phyloP scores from a whole-genome alignment of 2,888 invertebrate species.

The Halictus ligatus region DNA sequence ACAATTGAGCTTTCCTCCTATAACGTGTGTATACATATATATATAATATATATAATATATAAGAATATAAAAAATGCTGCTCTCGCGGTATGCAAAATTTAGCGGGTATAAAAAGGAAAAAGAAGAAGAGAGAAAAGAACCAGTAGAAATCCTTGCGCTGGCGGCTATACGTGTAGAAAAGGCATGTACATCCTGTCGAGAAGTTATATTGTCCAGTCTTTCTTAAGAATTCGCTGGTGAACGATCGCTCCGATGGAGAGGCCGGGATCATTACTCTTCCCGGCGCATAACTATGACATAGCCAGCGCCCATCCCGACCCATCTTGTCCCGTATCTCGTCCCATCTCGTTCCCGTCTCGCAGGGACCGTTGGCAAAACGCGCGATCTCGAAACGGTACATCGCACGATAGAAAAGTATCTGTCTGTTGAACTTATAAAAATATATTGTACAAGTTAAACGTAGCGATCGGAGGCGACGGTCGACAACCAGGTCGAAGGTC shows the following conservation, averaged over 20 bases:
- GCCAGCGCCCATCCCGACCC: not conserved
- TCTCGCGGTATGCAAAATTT: conserved; percentile 46
- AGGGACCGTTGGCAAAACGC: conserved; percentile 9
- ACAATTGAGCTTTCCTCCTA: conserved; percentile 63
- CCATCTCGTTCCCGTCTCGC: not conserved
- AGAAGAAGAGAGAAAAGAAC: conserved; percentile 21
- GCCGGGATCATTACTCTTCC: conserved; percentile 8
- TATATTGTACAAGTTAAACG: conserved; percentile 69
- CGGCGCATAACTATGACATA: not conserved
- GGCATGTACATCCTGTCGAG: conserved; percentile 54
- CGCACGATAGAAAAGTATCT: conserved; percentile 51
- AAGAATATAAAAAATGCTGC: conserved; percentile 66
- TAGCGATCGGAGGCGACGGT: conserved; percentile 35
- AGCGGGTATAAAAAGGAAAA: conserved; percentile 8
- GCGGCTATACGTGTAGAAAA: conserved; percentile 40
- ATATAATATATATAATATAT: conserved; percentile 52
- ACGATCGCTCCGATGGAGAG: conserved; percentile 35
- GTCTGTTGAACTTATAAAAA: conserved; percentile 66
- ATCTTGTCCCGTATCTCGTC: not conserved
- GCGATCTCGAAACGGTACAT: conserved; percentile 36
- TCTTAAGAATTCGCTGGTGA: conserved; percentile 40
- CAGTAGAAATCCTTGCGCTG: conserved; percentile 46
- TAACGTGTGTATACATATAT: conserved; percentile 49
- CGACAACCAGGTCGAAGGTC: not conserved
- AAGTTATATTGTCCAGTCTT: conserved; percentile 69